phyloP scores from a whole-genome alignment of 2,888 invertebrate genomes.

The Graphium colonna region DNA sequence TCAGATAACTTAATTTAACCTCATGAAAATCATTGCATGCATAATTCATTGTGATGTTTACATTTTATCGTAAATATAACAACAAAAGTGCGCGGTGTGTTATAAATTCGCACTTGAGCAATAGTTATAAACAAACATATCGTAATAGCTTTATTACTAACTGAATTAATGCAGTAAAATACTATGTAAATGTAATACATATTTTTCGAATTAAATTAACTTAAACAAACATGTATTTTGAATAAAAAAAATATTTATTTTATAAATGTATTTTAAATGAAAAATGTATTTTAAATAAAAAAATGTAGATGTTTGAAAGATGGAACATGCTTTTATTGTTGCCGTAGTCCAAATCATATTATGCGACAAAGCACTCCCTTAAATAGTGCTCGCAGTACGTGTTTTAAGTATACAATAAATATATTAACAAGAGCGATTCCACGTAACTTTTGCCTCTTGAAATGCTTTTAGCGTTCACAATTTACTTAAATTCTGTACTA shows the following conservation, averaged over 20 bases:
- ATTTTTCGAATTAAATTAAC: too few relatives aligned
- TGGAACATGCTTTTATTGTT: too few relatives aligned
- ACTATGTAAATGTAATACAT: too few relatives aligned
- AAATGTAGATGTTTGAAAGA: too few relatives aligned
- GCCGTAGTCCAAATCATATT: too few relatives aligned
- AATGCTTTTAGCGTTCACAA: constrained; percentile 20
- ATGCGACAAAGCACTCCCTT: too few relatives aligned
- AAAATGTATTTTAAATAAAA: too few relatives aligned
- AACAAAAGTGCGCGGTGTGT: not conserved
- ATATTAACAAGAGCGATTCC: constrained; percentile 10
- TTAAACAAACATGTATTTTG: too few relatives aligned
- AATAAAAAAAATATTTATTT: too few relatives aligned
- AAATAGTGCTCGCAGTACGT: too few relatives aligned
- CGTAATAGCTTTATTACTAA: not conserved
- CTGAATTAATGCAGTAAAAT: too few relatives aligned
- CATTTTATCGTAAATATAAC: constrained; percentile 6
- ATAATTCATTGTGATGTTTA: constrained; percentile 15
- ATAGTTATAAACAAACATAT: not conserved
- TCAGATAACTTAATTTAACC: constrained; percentile 6
- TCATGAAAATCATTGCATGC: constrained; percentile 14
- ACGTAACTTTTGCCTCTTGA: constrained; percentile 11
- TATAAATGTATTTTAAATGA: too few relatives aligned
- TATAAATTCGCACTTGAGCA: not conserved
- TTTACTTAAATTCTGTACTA: constrained; percentile 21
- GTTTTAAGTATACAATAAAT: constrained; percentile 12